Percentiles rank a stretch among this genome's conserved stretches.
Evolutionary conservation across 1,140 invertebrate species (phyloP).

Genomic region (Gryon sp.): DNA sequence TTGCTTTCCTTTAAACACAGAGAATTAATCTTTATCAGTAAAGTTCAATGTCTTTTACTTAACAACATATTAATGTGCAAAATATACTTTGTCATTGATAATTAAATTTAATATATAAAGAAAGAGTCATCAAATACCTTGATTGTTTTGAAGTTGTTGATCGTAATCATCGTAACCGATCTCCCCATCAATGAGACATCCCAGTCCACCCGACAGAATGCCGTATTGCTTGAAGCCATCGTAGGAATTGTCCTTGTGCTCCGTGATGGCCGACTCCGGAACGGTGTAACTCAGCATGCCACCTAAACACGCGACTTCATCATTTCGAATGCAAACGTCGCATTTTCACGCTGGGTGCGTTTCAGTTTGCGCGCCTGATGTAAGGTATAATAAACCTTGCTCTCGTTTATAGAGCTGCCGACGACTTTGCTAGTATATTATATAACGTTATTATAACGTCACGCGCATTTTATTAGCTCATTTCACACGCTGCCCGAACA

Average conservation of each 20-base stretch:
- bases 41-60: too few species aligned
- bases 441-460: slow-evolving; percentile 40
- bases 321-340: slow-evolving; percentile 42
- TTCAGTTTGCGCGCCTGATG: slow-evolving; percentile 27
- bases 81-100: too few species aligned
- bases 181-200: slow-evolving; percentile 86
- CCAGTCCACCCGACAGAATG: slow-evolving; percentile 82
- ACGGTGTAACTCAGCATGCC: slow-evolving; percentile 85
- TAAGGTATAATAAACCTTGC: slow-evolving; percentile 27
- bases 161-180: slow-evolving; percentile 85
- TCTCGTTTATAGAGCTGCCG: slow-evolving; percentile 10
- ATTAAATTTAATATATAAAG: too few species aligned
- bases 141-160: slow-evolving; percentile 81
- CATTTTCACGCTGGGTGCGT: slow-evolving; percentile 47
- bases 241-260: slow-evolving; percentile 86
- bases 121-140: too few species aligned
- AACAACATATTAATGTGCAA: too few species aligned
- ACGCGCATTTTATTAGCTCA: slow-evolving; percentile 52
- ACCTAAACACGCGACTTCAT: slow-evolving; percentile 78
- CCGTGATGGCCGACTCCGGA: slow-evolving; percentile 82
- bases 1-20: too few species aligned
- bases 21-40: too few species aligned
- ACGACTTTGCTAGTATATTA: slow-evolving; percentile 36
- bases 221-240: slow-evolving; percentile 82
- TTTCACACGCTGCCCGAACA: slow-evolving; percentile 36